phyloP scores from a whole-genome alignment of 2,797 vertebrate genomes.

The Tokudaia tokunoshimensis region DNA sequence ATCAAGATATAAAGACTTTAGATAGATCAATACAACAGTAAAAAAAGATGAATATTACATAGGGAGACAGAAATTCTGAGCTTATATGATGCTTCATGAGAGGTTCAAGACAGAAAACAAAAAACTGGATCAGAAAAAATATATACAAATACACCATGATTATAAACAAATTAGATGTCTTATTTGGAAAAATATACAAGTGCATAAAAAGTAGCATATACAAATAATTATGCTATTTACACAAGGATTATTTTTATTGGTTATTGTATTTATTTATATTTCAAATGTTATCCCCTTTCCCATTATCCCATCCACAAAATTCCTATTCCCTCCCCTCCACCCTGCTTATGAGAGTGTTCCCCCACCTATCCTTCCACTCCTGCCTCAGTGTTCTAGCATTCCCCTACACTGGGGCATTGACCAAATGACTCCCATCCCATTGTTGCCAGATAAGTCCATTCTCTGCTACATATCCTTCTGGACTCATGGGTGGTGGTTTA shows the following conservation, averaged over 20 bases:
- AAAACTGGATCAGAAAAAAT: background rate
- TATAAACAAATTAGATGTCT: background rate
- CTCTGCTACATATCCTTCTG: no score
- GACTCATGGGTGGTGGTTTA: no score
- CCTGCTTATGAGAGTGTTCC: no score
- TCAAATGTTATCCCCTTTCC: no score
- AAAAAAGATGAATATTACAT: background rate
- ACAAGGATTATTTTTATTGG: background rate
- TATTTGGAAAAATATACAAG: background rate
- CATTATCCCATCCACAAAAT: no score
- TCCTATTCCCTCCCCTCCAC: no score
- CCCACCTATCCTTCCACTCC: no score
- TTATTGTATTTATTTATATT: no score
- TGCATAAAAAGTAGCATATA: background rate
- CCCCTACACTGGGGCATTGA: no score
- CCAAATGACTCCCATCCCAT: no score
- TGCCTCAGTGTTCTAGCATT: no score
- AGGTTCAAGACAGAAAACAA: background rate
- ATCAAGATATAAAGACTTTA: background rate
- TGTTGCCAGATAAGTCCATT: no score
- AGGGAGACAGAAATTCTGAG: background rate
- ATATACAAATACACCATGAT: background rate
- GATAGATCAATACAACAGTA: background rate
- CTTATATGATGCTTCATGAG: background rate
- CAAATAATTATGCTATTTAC: background rate